A percentile compares a stretch with the other conserved stretches of the same genome.
phyloP scores from a whole-genome alignment of 1,140 invertebrate species.

The Calephelis virginiensis region DNA sequence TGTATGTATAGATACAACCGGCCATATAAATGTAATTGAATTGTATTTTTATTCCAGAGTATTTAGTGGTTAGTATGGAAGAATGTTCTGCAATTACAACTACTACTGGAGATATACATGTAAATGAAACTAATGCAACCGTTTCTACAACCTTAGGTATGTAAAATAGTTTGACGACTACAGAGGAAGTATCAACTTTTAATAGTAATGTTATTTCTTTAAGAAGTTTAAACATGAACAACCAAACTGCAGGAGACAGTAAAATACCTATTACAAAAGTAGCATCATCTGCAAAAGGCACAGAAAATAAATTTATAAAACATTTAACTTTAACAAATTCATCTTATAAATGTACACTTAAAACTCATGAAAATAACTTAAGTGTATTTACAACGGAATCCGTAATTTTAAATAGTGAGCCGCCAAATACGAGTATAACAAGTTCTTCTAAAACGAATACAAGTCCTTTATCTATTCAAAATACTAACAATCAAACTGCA shows the following conservation, averaged over 20 bases:
- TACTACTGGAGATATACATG: too few species aligned
- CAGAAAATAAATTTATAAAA: neutral
- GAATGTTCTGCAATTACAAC: too few species aligned
- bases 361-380: neutral
- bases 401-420: neutral
- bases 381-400: neutral
- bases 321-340: neutral
- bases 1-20: too few species aligned
- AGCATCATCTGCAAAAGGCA: neutral
- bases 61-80: neutral
- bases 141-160: too few species aligned
- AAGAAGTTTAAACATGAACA: too few species aligned
- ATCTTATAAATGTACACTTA: neutral
- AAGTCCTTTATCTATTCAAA: neutral
- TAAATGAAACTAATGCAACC: too few species aligned
- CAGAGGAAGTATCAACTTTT: too few species aligned
- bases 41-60: conserved; percentile 1
- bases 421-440: neutral
- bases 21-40: too few species aligned
- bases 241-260: neutral
- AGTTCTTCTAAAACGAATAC: neutral
- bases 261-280: neutral
- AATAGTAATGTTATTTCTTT: too few species aligned
- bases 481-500: neutral
- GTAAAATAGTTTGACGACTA: too few species aligned